Evolutionary conservation across 2,797 vertebrate genomes (phyloP).

Genomic region (Labroides dimidiatus): DNA sequence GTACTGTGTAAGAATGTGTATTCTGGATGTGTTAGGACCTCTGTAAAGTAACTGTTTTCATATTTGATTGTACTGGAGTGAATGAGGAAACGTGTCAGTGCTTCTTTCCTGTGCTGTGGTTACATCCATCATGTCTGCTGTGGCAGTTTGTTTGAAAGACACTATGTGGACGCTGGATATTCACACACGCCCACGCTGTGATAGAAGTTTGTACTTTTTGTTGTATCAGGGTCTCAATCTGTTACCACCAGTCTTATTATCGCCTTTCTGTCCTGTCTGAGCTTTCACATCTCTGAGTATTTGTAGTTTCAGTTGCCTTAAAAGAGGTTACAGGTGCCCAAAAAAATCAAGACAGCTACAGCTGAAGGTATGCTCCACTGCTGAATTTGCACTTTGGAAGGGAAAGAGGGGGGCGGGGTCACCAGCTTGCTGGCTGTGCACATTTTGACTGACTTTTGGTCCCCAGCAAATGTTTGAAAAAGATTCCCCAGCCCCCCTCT

Average conservation of each 20-base stretch:
- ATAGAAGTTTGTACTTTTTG: slow-evolving; percentile 69
- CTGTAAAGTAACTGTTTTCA: slow-evolving; percentile 42
- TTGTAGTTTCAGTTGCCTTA: slow-evolving; percentile 74
- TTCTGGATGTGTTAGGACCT: slow-evolving; percentile 58
- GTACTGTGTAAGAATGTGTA: slow-evolving; percentile 71
- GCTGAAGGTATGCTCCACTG: slow-evolving; percentile 51
- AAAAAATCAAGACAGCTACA: slow-evolving; percentile 45
- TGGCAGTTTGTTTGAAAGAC: slow-evolving; percentile 53
- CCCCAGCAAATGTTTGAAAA: slow-evolving; percentile 70
- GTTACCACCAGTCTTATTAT: slow-evolving; percentile 52
- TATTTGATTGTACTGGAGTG: slow-evolving; percentile 68
- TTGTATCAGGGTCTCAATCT: slow-evolving; percentile 60
- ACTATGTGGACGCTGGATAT: slow-evolving; percentile 70
- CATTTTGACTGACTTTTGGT: slow-evolving; percentile 77
- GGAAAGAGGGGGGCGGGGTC: slow-evolving; percentile 1
- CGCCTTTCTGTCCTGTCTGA: slow-evolving; percentile 49
- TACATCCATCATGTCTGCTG: slow-evolving; percentile 56
- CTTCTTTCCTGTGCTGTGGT: slow-evolving; percentile 61
- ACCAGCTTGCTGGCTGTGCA: slow-evolving; percentile 58
- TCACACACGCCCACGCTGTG: slow-evolving; percentile 74
- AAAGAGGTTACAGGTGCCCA: slow-evolving; percentile 52
- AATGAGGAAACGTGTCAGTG: slow-evolving; percentile 54
- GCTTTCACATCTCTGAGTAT: slow-evolving; percentile 75
- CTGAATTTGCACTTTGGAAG: slow-evolving; percentile 65
- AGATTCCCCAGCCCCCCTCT: slow-evolving; percentile 37